Evolutionary conservation across 92 coral and sea anemone species (phyloP).

Genomic region (Chrysogorgia sp.): DNA sequence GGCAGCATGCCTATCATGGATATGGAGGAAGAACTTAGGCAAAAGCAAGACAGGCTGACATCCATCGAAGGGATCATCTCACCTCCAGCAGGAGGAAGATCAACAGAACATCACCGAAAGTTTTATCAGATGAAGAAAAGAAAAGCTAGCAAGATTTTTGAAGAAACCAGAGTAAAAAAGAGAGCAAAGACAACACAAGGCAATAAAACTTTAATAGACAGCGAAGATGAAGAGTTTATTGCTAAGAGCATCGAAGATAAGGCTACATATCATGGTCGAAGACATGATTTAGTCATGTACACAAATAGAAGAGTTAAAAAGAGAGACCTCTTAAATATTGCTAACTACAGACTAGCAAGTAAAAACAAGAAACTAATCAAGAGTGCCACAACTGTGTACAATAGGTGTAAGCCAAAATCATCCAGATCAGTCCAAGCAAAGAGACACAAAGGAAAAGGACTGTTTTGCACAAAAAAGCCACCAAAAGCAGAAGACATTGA

Average conservation of each 20-base stretch:
- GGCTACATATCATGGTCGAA: no score
- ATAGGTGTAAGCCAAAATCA: conserved; percentile 28
- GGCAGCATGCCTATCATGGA: conserved; percentile 11
- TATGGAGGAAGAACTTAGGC: conserved; percentile 22
- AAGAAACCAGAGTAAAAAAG: conserved; percentile 30
- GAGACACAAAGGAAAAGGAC: no score
- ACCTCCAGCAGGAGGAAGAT: neutral
- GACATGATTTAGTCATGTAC: no score
- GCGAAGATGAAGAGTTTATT: no score
- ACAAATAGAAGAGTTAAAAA: no score
- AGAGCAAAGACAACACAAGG: conserved; percentile 44
- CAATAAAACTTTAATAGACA: conserved; percentile 30
- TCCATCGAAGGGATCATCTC: conserved; percentile 20
- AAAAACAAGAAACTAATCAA: conserved; percentile 29
- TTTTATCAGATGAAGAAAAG: conserved; percentile 33
- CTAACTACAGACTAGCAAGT: conserved; percentile 33
- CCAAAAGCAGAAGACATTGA: no score
- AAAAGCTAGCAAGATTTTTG: conserved; percentile 27
- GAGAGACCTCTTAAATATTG: conserved; percentile 43
- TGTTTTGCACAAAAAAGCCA: no score
- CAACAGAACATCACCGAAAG: conserved; percentile 4
- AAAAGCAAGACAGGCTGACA: conserved; percentile 36
- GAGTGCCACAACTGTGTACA: conserved; percentile 47
- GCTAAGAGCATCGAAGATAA: no score
- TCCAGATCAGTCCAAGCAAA: no score